Evolutionary conservation across 2,888 invertebrate species (phyloP), one percentile per base, ranked within the genome.

Genomic region (Xanthia togata): DNA sequence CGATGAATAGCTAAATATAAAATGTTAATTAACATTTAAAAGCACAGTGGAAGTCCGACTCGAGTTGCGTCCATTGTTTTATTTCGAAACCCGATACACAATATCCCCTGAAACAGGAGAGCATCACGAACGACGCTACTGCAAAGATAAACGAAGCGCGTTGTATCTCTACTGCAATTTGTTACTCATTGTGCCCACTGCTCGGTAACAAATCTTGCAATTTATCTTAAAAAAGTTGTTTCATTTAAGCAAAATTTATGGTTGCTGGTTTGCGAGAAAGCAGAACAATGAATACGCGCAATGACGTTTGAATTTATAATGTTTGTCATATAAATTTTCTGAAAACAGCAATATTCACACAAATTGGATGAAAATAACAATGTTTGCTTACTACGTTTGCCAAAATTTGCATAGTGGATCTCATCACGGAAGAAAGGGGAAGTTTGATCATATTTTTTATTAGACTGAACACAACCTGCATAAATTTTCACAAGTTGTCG

Each of bases 161-260:
- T 74, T 87, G 86, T 91, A 91, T 89, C 91, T 90, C 82, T 83
- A 83, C 74, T 82, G 90, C 92, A 92, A 94, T 94, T 94, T 93
- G 93, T 93, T 91, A 93, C 91, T 91, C 91, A 91, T 90, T 92
- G 92, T 93, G 83, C 82, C 85, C 82, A 78, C 80, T 82, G 84
- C 79, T 83, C 68, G 78, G 70, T 62, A 79, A 85, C 87, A 85
- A 88, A 87, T 87, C 85, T 85, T 84, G 75, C 79, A 73, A 88
- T 88, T 87, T 88, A 88, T 87, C 87, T 86, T 81, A 84, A 87
- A 87, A 87, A 85, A 81, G 82, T 78, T 85, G 83, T 83, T 83
- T 83, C 74, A 85, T 83, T 85, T 85, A 74, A 81, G 67, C 63
- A 70, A 57, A 79, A 87, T 88, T 80, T 87, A 87, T 85, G 70